Base-by-base conservation (phyloP, 1,140 invertebrate genomes). In the Yoshiicerus persimilis region DNA sequence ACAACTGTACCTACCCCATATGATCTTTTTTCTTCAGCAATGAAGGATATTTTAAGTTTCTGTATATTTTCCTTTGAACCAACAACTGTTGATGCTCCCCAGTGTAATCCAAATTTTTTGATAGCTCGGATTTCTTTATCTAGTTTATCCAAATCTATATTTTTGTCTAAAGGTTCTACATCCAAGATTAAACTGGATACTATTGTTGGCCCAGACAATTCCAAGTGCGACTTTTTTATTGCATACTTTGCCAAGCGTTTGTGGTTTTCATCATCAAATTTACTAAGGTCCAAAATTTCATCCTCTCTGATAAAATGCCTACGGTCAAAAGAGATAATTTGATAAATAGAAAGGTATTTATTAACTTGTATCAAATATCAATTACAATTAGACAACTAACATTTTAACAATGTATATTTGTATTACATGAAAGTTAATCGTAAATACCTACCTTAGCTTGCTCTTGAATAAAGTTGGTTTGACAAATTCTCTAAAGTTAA, bases 101-200 rank as follows among this genome's bases (percentile, higher is more conserved):
- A 88, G 20, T 85, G 83, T 27, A 88, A 70, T n/a, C 83, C 87
- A 62, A n/a, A 86, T 39, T 88, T 88, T 41, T 75, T 88, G n/a
- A 88, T 77, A 25, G 66, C 70, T 11, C 34, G 20, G 6, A 88
- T 86, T 80, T 88, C 87, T 25, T 62, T 39, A n/a, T 86, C 36
- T n/a, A 88, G 9, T 32, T 86, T 32, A 16, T 86, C 84, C 16
- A 88, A 70, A 23, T 85, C 66, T 20, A 84, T 80, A 39, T 38
- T 38, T 32, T 86, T 64, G 34, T 75, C 64, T n/a, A 66, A 30
- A n/a, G 84, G 62, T 11, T 88, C 87, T 2, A 88, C 83, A 84
- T 88, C 84, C 39, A 88, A 25, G n/a, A 88, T 80, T 4, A 88
- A 39, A 30, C 84, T 88, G 34, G 87, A 85, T 1, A 88, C 87